phyloP scores from a whole-genome alignment of 1,140 invertebrate species.

The Aricia agestis region DNA sequence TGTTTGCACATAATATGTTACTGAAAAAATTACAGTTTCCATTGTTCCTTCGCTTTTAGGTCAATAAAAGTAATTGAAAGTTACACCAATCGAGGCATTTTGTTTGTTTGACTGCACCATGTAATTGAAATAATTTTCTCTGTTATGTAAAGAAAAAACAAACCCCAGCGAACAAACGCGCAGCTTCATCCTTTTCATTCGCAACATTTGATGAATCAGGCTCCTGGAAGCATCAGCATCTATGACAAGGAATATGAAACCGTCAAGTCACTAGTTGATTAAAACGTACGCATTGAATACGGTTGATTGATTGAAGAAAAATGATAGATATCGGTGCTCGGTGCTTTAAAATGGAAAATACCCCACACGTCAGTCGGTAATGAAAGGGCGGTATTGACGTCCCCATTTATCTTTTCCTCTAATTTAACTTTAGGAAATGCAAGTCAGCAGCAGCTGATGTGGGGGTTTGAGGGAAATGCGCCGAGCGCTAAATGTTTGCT shows the following conservation, averaged over 20 bases:
- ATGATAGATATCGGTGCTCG: constrained; percentile 20
- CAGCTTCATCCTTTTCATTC: not conserved
- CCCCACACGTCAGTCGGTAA: constrained; percentile 21
- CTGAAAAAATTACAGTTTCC: not conserved
- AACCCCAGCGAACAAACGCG: no score
- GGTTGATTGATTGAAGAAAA: constrained; percentile 30
- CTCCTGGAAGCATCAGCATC: not conserved
- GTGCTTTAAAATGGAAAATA: constrained; percentile 24
- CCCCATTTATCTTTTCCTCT: constrained; percentile 32
- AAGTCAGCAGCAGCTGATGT: constrained; percentile 28
- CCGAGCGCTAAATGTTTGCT: not conserved
- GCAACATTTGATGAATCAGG: not conserved
- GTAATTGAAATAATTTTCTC: no score
- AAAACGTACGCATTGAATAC: constrained; percentile 25
- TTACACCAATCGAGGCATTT: no score
- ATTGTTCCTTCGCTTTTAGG: not conserved
- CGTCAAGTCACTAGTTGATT: constrained; percentile 26
- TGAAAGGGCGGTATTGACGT: constrained; percentile 30
- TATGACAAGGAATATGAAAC: not conserved
- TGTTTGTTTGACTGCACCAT: no score
- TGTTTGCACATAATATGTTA: not conserved
- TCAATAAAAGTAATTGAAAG: no score
- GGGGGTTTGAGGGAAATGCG: not conserved
- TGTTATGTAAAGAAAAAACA: no score
- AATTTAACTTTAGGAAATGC: constrained; percentile 35